Conservation (phyloP, 2,888 invertebrate species). For the Scaptomyza parva region DNA sequence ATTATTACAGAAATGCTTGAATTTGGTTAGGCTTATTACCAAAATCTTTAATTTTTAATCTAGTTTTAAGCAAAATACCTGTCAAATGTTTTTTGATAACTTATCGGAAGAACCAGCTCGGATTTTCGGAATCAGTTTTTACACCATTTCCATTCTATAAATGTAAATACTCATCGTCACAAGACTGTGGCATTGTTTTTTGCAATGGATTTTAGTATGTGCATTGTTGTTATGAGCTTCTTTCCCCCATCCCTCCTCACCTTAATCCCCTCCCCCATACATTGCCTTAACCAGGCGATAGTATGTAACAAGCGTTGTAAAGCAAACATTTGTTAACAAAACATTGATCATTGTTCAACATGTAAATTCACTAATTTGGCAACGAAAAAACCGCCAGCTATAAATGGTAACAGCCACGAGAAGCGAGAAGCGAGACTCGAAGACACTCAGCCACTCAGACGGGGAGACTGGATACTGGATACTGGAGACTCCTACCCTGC, state of each 20-base stretch:
- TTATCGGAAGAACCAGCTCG: background rate
- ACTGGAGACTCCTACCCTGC: conserved; percentile 45
- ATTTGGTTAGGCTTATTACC: background rate
- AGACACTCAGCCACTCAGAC: conserved; percentile 37
- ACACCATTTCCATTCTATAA: conserved; percentile 16
- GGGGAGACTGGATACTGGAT: conserved; percentile 25
- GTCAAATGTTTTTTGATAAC: background rate
- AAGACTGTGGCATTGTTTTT: conserved; percentile 45
- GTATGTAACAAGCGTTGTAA: conserved; percentile 66
- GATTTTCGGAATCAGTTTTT: background rate
- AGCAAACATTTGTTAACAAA: conserved; percentile 79
- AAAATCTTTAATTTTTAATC: too few species aligned
- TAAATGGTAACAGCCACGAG: conserved; percentile 73
- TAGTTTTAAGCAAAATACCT: too few species aligned
- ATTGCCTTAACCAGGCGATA: conserved; percentile 4
- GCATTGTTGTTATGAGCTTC: conserved; percentile 58
- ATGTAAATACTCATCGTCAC: conserved; percentile 43
- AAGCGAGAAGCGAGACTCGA: conserved; percentile 23
- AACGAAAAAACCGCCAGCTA: conserved; percentile 76
- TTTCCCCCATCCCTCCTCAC: too few species aligned
- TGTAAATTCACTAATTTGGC: conserved; percentile 81
- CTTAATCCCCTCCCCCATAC: background rate
- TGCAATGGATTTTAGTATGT: conserved; percentile 26
- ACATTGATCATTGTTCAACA: conserved; percentile 82
- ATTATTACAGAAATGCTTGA: background rate